phyloP scores from a whole-genome alignment of 1,140 invertebrate species.

The Lepeophtheirus salmonis region DNA sequence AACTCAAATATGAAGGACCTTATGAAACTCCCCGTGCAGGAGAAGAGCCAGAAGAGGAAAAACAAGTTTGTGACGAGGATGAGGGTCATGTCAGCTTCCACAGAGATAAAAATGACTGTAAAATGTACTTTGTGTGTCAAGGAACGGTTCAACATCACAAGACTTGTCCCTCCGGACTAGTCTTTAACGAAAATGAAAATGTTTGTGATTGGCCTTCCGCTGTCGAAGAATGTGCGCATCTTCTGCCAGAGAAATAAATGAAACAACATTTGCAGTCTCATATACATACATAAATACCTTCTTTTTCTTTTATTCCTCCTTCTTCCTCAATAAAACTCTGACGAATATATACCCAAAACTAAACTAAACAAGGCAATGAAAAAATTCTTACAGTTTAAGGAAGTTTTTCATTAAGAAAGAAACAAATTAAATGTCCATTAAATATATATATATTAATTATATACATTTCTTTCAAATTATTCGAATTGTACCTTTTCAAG shows the following conservation, averaged over 20 bases:
- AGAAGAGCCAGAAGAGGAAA: slow-evolving; percentile 36
- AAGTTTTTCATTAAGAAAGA: no score
- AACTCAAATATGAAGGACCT: slow-evolving; percentile 64
- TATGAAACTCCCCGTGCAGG: slow-evolving; percentile 43
- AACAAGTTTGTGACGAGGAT: slow-evolving; percentile 69
- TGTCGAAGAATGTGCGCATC: slow-evolving; percentile 51
- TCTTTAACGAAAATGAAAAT: slow-evolving; percentile 46
- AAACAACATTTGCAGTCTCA: no score
- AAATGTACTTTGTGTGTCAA: slow-evolving; percentile 87
- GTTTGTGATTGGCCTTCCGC: slow-evolving; percentile 92
- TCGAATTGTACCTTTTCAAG: no score
- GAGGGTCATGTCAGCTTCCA: slow-evolving; percentile 86
- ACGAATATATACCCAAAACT: no score
- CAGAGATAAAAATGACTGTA: slow-evolving; percentile 69
- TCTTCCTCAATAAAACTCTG: no score
- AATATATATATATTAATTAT: no score
- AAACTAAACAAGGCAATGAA: no score
- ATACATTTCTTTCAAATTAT: no score
- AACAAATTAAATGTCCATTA: no score
- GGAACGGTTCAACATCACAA: slow-evolving; percentile 80
- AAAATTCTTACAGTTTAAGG: no score
- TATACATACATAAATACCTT: no score
- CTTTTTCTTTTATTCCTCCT: no score
- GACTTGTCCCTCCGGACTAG: slow-evolving; percentile 82
- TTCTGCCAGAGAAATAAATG: not conserved